Conservation (phyloP, 2,113 vertebrate genomes). For the Cephalophus harveyi region DNA sequence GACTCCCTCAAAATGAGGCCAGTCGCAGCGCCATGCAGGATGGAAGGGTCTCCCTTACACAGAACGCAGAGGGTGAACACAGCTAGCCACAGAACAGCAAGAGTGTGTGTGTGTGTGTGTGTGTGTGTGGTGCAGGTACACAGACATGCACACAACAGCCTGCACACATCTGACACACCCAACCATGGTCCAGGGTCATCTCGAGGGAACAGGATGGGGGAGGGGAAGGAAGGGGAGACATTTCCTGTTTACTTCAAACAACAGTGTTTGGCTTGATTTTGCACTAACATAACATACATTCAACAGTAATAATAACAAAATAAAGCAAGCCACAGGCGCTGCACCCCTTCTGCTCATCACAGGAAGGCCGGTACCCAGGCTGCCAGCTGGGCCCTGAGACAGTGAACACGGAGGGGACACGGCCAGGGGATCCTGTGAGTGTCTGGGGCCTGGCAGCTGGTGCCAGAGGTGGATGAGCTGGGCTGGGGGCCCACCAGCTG, state of each 20-base stretch:
- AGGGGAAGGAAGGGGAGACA: not conserved
- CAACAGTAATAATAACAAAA: not conserved
- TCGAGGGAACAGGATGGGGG: not conserved
- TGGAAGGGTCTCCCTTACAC: too few species aligned
- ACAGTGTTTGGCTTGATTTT: not conserved
- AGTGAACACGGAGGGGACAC: too few species aligned
- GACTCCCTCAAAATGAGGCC: not conserved
- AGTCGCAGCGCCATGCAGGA: not conserved
- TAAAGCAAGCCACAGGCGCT: not conserved
- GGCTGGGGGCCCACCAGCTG: accelerated
- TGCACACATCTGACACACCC: not conserved
- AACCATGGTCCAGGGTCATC: not conserved
- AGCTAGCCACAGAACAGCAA: not conserved
- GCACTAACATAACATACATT: not conserved
- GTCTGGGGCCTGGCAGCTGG: not conserved
- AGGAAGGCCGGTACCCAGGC: not conserved
- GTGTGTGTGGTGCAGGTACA: not conserved
- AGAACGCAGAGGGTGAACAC: not conserved
- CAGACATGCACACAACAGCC: not conserved
- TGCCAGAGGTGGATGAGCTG: accelerated
- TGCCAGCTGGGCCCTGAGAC: not conserved
- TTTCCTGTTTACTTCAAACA: not conserved
- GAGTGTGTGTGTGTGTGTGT: too few species aligned
- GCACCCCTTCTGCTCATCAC: not conserved
- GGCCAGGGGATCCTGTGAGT: not conserved